Conservation (phyloP, 2,797 vertebrate genomes). For the Gambusia yucatana region DNA sequence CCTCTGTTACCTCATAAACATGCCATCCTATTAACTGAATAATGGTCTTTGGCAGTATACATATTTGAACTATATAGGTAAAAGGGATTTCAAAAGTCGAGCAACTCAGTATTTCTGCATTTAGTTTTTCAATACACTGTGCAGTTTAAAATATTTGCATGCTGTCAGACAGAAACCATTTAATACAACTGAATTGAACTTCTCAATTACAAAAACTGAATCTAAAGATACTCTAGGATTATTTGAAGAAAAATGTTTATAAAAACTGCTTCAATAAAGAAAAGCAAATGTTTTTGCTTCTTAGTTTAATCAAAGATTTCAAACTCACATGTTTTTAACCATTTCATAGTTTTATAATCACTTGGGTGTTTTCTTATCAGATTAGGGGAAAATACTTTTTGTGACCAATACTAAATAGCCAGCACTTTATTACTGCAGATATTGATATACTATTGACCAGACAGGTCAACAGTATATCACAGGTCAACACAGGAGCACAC, state of each 20-base stretch:
- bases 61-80: constrained; percentile 5
- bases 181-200: neutral
- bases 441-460: too few relatives aligned
- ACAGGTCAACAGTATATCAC: too few relatives aligned
- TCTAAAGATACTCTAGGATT: neutral
- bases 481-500: too few relatives aligned
- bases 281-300: neutral
- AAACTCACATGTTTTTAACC: neutral
- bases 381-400: neutral
- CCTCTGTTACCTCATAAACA: constrained; percentile 48
- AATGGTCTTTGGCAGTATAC: constrained; percentile 29
- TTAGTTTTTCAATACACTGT: neutral
- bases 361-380: neutral
- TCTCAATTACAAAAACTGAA: neutral
- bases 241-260: neutral
- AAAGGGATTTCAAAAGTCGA: constrained; percentile 19
- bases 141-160: neutral
- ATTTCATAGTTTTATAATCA: neutral
- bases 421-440: neutral
- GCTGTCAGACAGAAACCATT: neutral
- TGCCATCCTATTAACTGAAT: constrained; percentile 40
- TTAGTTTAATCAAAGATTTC: neutral
- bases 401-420: neutral
- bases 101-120: neutral
- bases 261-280: neutral